Evolutionary conservation across 2,113 vertebrate species (phyloP).

Genomic region (Scomber colias): DNA sequence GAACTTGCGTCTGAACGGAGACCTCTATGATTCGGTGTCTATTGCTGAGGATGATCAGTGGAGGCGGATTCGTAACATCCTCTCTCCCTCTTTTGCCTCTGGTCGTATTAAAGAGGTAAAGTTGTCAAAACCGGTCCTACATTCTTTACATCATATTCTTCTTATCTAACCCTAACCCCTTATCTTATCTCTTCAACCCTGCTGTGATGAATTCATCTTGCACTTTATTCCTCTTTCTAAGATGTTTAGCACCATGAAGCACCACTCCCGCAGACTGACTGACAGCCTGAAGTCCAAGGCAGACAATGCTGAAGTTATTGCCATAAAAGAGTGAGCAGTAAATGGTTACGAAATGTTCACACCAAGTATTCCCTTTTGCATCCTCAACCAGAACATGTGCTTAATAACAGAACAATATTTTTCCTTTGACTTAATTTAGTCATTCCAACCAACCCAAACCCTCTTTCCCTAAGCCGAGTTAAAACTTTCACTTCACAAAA

Average conservation of each 20-base stretch:
- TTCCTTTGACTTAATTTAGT: no score
- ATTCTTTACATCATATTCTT: background rate
- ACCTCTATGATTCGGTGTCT: conserved; percentile 34
- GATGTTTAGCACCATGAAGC: conserved; percentile 84
- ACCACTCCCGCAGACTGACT: conserved; percentile 79
- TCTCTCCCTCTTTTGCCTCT: conserved; percentile 48
- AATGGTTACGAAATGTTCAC: background rate
- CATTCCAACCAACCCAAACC: no score
- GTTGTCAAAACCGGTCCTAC: no score
- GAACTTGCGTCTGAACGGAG: conserved; percentile 34
- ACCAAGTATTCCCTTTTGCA: background rate
- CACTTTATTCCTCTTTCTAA: conserved; percentile 48
- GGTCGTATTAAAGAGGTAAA: conserved; percentile 60
- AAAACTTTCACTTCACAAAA: no score
- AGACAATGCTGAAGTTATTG: conserved; percentile 56
- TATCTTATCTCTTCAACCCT: background rate
- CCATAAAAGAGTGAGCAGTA: conserved; percentile 77
- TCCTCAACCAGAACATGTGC: background rate
- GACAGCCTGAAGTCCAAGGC: conserved; percentile 74
- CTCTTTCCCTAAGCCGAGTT: no score
- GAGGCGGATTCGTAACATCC: conserved; percentile 50
- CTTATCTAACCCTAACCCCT: no score
- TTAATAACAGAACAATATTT: background rate
- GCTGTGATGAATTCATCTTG: background rate
- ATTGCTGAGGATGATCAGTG: conserved; percentile 35